Conservation (phyloP, 2,797 vertebrate genomes). For the Champsocephalus gunnari region DNA sequence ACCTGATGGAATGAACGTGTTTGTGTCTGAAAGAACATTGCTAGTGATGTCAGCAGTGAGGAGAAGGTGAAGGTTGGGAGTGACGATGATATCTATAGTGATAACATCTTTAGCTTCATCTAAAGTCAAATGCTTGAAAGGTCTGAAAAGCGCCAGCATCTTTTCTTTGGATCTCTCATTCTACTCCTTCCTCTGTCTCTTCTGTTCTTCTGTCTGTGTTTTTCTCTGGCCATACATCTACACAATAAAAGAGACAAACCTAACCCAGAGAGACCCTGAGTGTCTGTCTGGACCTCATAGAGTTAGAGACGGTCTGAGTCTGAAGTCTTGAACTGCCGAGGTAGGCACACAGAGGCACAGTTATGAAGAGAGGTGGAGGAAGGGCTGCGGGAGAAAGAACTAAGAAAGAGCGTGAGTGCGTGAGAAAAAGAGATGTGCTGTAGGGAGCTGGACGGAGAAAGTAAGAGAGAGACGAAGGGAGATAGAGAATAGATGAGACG, state of each 20-base stretch:
- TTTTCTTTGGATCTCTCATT: constrained; percentile 21
- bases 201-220: constrained; percentile 28
- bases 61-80: constrained; percentile 25
- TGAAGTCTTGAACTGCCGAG: constrained; percentile 64
- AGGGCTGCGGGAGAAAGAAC: constrained; percentile 38
- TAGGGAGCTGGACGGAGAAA: constrained; percentile 65
- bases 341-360: constrained; percentile 48
- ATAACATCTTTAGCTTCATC: constrained; percentile 17
- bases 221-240: constrained; percentile 34
- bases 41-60: constrained; percentile 16
- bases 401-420: constrained; percentile 60
- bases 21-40: constrained; percentile 31
- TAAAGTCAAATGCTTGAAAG: neutral
- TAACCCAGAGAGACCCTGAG: constrained; percentile 52
- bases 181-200: constrained; percentile 5
- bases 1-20: constrained; percentile 61
- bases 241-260: constrained; percentile 35
- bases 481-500: constrained; percentile 72
- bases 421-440: constrained; percentile 71
- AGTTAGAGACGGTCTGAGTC: constrained; percentile 59
- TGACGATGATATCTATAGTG: constrained; percentile 1
- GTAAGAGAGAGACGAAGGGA: constrained; percentile 56
- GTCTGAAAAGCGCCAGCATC: constrained; percentile 30
- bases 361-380: constrained; percentile 53
- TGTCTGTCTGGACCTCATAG: constrained; percentile 51